phyloP scores from a whole-genome alignment of 1,140 invertebrate species.

The Drosophila chauvacae region DNA sequence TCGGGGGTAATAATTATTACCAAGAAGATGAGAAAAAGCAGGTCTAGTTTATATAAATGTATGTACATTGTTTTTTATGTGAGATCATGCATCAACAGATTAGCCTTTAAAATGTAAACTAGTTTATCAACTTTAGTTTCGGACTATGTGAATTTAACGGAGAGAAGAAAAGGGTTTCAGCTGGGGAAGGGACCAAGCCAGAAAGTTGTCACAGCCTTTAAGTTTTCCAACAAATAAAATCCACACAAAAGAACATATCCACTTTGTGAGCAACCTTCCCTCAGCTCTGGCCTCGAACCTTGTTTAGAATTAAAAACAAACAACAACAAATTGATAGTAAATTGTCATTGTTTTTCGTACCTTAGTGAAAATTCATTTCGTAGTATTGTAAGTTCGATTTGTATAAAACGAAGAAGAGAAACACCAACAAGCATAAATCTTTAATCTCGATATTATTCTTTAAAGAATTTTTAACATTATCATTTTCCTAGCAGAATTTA shows the following conservation, averaged over 20 bases:
- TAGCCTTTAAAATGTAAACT: slow-evolving; percentile 33
- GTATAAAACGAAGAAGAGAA: slow-evolving; percentile 12
- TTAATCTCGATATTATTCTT: slow-evolving; percentile 70
- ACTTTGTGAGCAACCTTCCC: slow-evolving; percentile 27
- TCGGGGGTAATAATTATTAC: slow-evolving; percentile 64
- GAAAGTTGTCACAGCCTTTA: slow-evolving; percentile 27
- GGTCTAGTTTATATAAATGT: slow-evolving; percentile 27
- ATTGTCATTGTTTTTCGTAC: slow-evolving; percentile 48
- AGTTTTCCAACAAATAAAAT: slow-evolving; percentile 35
- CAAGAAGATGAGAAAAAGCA: slow-evolving; percentile 23
- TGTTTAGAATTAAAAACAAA: slow-evolving; percentile 30
- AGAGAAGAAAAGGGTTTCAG: slow-evolving; percentile 20
- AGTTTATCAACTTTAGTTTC: slow-evolving; percentile 38
- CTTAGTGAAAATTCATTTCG: slow-evolving; percentile 40
- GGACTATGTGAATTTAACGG: slow-evolving; percentile 60
- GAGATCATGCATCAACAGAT: slow-evolving; percentile 31
- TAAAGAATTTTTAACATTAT: slow-evolving; percentile 51
- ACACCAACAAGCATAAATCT: slow-evolving; percentile 39
- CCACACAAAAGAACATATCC: slow-evolving; percentile 54
- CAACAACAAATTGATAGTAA: slow-evolving; percentile 17
- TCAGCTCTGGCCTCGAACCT: slow-evolving; percentile 28
- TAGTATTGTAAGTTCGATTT: slow-evolving; percentile 57
- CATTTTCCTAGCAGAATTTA: slow-evolving; percentile 75
- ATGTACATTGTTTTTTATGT: slow-evolving; percentile 60
- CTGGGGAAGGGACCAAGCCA: slow-evolving; percentile 37